A percentile compares a stretch with the other conserved stretches of the same genome.
Conservation (phyloP, 2,888 invertebrate genomes). For the Malachius bipustulatus region DNA sequence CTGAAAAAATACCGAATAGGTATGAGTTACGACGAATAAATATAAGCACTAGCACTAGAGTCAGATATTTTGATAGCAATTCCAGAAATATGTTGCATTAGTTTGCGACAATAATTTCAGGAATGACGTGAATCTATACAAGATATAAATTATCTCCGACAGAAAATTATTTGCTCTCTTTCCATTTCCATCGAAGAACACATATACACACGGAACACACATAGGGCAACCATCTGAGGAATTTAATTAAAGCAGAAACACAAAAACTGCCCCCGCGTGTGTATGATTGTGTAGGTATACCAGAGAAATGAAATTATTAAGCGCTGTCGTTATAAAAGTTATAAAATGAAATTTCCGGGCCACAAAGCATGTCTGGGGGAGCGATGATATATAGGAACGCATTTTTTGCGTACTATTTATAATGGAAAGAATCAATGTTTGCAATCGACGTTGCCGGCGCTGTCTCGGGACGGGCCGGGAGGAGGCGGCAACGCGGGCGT, state of each 20-base stretch:
- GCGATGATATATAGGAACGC: constrained; percentile 40
- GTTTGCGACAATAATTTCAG: too few relatives aligned
- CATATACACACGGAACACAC: too few relatives aligned
- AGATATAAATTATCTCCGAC: too few relatives aligned
- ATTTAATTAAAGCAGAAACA: constrained; percentile 26
- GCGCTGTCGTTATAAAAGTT: constrained; percentile 37
- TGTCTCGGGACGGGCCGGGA: constrained; percentile 28
- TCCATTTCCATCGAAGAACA: too few relatives aligned
- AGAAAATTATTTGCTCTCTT: too few relatives aligned
- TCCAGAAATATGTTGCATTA: too few relatives aligned
- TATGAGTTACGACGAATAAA: too few relatives aligned
- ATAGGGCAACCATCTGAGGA: constrained; percentile 23
- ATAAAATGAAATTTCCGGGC: constrained; percentile 39
- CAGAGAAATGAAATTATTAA: constrained; percentile 35
- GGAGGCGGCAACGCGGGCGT: constrained; percentile 26
- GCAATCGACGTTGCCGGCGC: constrained; percentile 22
- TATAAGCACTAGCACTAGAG: too few relatives aligned
- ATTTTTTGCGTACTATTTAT: constrained; percentile 40
- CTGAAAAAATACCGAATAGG: too few relatives aligned
- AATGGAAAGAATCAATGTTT: constrained; percentile 40
- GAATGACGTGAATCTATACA: too few relatives aligned
- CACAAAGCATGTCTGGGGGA: constrained; percentile 36
- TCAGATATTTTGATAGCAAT: too few relatives aligned
- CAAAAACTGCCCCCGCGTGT: constrained; percentile 16
- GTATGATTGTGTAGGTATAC: constrained; percentile 28